A percentile compares a stretch with the other conserved stretches of the same genome.
Conservation (phyloP, 1,140 invertebrate genomes). For the Physella acuta region DNA sequence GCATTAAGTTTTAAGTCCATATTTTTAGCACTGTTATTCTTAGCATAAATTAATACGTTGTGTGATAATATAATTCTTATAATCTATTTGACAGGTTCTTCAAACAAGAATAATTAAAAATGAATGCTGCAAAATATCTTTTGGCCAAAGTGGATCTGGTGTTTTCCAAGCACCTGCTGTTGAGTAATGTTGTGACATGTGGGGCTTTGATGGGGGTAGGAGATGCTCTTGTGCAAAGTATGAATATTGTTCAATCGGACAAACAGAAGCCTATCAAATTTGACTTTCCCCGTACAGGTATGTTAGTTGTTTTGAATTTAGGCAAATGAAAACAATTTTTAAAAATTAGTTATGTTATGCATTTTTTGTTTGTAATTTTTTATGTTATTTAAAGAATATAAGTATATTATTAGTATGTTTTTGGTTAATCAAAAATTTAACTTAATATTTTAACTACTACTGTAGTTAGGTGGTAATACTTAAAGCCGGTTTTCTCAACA, state of each 20-base stretch:
- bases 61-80: too few species aligned
- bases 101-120: too few species aligned
- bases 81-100: too few species aligned
- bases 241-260: conserved; percentile 3
- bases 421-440: background rate
- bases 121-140: background rate
- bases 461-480: background rate
- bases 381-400: background rate
- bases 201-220: conserved; percentile 17
- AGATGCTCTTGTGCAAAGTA: conserved; percentile 17
- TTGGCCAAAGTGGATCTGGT: background rate
- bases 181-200: conserved; percentile 24
- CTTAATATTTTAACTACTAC: background rate
- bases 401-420: background rate
- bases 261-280: background rate
- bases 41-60: too few species aligned
- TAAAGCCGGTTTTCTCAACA: too few species aligned
- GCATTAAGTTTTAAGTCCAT: too few species aligned
- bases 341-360: background rate
- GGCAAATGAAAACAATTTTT: background rate
- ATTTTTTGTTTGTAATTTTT: background rate
- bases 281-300: conserved; percentile 4
- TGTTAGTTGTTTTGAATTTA: background rate
- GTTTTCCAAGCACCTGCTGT: conserved; percentile 16
- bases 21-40: too few species aligned